Percentiles rank a stretch among this genome's conserved stretches.
These are phyloP conservation scores for Heliconius nattereri DNA, from an alignment of 1,140 invertebrate species.

Conservation along the genomic window DNA sequence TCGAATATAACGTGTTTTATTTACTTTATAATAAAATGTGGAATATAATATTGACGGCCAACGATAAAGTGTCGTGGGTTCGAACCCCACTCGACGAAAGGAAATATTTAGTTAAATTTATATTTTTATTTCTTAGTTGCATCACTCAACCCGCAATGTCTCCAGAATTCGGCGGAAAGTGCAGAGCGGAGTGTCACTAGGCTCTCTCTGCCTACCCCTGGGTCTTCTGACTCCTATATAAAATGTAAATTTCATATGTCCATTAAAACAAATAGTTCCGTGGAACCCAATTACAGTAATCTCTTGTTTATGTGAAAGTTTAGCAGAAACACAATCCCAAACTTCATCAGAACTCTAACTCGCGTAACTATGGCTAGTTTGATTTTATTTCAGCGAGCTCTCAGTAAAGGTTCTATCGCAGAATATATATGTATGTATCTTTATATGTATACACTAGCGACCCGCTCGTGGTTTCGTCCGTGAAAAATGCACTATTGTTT, in stretches of 20 bases:
- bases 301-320: constrained; percentile 8
- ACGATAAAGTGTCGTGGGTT: too few relatives aligned
- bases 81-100: too few relatives aligned
- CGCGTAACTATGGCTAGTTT: constrained; percentile 14
- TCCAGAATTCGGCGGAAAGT: background rate
- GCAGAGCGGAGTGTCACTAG: background rate
- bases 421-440: background rate
- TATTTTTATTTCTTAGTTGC: background rate
- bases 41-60: too few relatives aligned
- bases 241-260: too few relatives aligned
- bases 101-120: too few relatives aligned
- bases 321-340: constrained; percentile 3
- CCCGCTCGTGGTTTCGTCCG: too few relatives aligned
- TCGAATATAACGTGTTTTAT: too few relatives aligned
- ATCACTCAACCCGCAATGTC: background rate
- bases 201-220: too few relatives aligned
- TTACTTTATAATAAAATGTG: too few relatives aligned
- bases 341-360: constrained; percentile 14
- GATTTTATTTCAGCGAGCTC: constrained; percentile 12
- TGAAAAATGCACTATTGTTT: too few relatives aligned
- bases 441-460: background rate
- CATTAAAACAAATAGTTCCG: background rate
- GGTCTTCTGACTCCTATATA: background rate
- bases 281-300: constrained; percentile 1
- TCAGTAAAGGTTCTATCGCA: background rate